Evolutionary conservation across 64 coral and sea anemone genomes (phyloP).

Genomic region (Platygyra sinensis): DNA sequence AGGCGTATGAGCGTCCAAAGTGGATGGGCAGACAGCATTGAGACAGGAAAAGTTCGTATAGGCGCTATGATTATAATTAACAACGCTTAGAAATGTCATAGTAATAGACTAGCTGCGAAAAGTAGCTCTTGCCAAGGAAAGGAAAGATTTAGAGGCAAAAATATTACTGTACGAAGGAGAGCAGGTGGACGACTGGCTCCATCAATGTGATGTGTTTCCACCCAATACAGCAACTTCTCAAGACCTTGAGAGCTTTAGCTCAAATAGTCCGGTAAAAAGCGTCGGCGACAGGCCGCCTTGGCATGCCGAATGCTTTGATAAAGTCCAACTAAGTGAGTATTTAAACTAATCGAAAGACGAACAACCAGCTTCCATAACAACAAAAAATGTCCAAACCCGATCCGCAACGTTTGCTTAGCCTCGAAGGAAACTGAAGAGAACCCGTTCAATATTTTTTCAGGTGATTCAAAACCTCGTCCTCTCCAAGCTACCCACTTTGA

Average conservation of each 20-base stretch:
- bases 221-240: constrained; percentile 8
- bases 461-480: background rate
- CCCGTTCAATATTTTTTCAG: background rate
- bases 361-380: background rate
- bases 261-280: background rate
- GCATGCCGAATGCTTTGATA: background rate
- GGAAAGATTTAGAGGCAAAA: too few species aligned
- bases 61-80: too few species aligned
- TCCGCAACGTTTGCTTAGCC: background rate
- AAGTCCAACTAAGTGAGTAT: background rate
- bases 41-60: too few species aligned
- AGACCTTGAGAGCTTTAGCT: background rate
- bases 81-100: too few species aligned
- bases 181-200: background rate
- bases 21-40: too few species aligned
- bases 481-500: background rate
- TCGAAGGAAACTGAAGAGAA: background rate
- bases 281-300: background rate
- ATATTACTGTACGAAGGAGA: background rate
- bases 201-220: background rate
- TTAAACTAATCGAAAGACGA: background rate
- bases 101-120: too few species aligned
- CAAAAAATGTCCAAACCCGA: background rate
- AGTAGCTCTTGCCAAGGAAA: too few species aligned
- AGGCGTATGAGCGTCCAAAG: too few species aligned